Base-by-base conservation (phyloP, 2,797 vertebrate genomes). In the Falco concolor region DNA sequence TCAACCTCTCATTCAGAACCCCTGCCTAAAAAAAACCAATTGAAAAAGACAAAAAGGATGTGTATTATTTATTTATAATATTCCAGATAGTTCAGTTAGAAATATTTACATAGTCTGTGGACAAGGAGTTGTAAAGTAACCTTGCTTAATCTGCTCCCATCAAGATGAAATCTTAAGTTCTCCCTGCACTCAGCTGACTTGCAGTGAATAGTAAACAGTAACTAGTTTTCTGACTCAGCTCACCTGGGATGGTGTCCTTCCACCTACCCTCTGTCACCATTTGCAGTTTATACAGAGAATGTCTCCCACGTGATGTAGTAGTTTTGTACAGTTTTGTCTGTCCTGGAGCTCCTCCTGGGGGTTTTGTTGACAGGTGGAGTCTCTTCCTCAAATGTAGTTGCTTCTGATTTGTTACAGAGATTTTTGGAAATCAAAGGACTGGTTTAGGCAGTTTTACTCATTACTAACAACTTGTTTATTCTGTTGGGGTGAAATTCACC, bases 301-400 rank as follows among this genome's bases (percentile, higher is more conserved):
- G 14, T 68, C 24, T 54, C 49, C 10, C 4, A 32, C 25, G 34
- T 10, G 34, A 40, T 0, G 0, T 5, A 12, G 36, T 11, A 76
- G 38, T 28, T 94, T 73, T 44, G 44, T 25, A 14, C 18, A 53
- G 72, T 61, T 67, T 32, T n/a, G 47, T 60, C 42, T 70, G 11
- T 63, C 52, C 25, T 74, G 52, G 36, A 74, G 65, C 56, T 93
- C n/a, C 73, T 45, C n/a, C 68, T 45, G 36, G 17, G 12, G 36
- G 4, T 72, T 84, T 78, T 45, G 25, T 1, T 68, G 70, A 6
- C 45, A 70, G n/a, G 14, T 36, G 16, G 64, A 56, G 20, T 59
- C 34, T 65, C 42, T 34, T 24, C 40, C 57, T 79, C 50, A 57
- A 59, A 59, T n/a, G 27, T 30, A 57, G 8, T 76, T 69, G 36